These are phyloP conservation scores for Ennomos erosarius DNA, from an alignment of 2,888 invertebrate species.

Conservation along the genomic window DNA sequence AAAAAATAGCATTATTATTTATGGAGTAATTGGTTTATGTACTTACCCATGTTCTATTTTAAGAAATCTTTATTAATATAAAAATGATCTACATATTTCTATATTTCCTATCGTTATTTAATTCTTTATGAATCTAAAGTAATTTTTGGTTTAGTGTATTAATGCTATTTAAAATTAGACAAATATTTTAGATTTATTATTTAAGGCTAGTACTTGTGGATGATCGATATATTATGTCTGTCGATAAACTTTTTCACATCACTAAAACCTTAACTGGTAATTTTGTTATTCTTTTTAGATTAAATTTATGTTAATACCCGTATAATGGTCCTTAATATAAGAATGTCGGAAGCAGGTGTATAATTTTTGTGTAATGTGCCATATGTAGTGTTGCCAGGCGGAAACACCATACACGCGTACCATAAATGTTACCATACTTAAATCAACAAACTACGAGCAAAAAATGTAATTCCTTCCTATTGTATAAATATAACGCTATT, in stretches of 20 bases:
- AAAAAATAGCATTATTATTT: conserved; percentile 54
- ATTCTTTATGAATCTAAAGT: conserved; percentile 60
- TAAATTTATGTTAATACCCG: conserved; percentile 52
- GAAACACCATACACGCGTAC: conserved; percentile 73
- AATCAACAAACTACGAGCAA: conserved; percentile 54
- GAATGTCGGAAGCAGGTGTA: conserved; percentile 64
- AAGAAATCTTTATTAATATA: conserved; percentile 56
- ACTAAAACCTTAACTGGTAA: conserved; percentile 37
- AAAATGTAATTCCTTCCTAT: conserved; percentile 68
- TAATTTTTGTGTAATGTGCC: conserved; percentile 73
- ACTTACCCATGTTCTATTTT: conserved; percentile 70
- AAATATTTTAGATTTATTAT: conserved; percentile 28
- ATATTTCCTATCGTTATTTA: conserved; percentile 46
- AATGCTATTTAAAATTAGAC: conserved; percentile 30
- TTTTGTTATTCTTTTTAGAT: conserved; percentile 53
- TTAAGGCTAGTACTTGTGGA: conserved; percentile 18
- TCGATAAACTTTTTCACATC: conserved; percentile 36
- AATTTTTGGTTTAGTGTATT: conserved; percentile 43
- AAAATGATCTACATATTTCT: conserved; percentile 55
- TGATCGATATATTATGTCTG: background rate
- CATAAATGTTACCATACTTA: conserved; percentile 80
- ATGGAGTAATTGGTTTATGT: conserved; percentile 76
- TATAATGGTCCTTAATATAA: conserved; percentile 79
- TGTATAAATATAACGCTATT: conserved; percentile 75
- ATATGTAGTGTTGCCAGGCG: conserved; percentile 79